Evolutionary conservation across 2,888 invertebrate genomes (phyloP), one percentile per base, ranked within the genome.

Genomic region (Melitaea athalia): DNA sequence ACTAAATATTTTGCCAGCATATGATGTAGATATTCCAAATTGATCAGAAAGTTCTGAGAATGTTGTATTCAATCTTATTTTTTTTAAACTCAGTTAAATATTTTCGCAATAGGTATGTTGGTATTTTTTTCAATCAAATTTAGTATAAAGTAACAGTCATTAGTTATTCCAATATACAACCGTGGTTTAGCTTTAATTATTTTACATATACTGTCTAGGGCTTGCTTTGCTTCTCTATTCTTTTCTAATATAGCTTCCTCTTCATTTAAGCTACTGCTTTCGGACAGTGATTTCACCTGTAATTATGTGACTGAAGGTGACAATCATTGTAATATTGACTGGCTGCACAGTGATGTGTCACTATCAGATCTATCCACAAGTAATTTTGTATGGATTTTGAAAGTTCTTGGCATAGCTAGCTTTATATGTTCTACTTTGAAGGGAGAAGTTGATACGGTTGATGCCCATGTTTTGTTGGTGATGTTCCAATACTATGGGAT

Each of bases 11-110:
- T 67, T 67, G 43, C 63, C 12, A 59, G 53, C 57, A 64, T 57
- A 69, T 12, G 47, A 31, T n/a, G n/a, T n/a, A n/a, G 61, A 53
- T 45, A 69, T 60, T 59, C 55, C 62, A 47, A 69, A 64, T 50
- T 64, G n/a, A 31, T 45, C 55, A 47, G 53, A 52, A 45, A 61
- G 57, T 11, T 65, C 33, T 50, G 43, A 50, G 43, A 17, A 47
- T 17, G 63, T 33, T n/a, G 33, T 57, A 67, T 68, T 59, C 11
- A 71, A 38, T 33, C 68, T 59, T 59, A 65, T 71, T 65, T 71
- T 68, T 68, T 71, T 71, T 63, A 68, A 71, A 52, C 57, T 42
- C 12, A 57, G 57, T 38, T n/a, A n/a, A 57, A n/a, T 38, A 57
- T 33, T 3, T 57, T 11, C 5, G 7, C 38, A 57, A n/a, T 57